Conservation (phyloP, 2,888 invertebrate genomes). For the Scaptomyza reducta region DNA sequence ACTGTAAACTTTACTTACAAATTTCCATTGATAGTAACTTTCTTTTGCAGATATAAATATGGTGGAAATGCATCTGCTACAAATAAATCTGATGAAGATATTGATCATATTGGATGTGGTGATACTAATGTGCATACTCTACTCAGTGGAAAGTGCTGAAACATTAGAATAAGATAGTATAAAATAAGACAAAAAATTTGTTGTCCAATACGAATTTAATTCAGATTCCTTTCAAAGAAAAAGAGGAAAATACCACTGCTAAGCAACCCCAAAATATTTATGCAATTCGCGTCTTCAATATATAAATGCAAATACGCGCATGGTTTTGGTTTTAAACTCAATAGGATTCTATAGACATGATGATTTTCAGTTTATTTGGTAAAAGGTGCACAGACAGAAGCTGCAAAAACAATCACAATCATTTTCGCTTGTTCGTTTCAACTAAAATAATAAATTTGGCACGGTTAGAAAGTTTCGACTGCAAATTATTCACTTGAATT, state of each 20-base stretch:
- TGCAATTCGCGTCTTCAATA: not conserved
- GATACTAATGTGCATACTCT: slow-evolving; percentile 38
- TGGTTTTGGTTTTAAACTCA: not conserved
- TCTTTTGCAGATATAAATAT: slow-evolving; percentile 24
- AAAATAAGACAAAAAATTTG: no score
- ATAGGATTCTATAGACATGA: not conserved
- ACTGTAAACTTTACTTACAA: not conserved
- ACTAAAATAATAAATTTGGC: not conserved
- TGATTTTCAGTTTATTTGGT: not conserved
- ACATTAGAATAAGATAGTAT: no score
- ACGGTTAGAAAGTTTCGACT: not conserved
- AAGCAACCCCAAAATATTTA: not conserved
- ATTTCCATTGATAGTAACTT: not conserved
- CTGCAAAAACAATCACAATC: not conserved
- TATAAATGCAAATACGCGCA: not conserved
- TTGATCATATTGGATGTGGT: slow-evolving; percentile 47
- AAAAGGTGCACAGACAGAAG: no score
- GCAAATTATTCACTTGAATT: not conserved
- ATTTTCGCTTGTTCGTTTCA: not conserved
- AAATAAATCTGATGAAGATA: slow-evolving; percentile 62
- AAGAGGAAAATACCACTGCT: not conserved
- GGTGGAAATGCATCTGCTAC: slow-evolving; percentile 50
- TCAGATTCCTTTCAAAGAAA: no score
- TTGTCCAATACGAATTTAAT: no score
- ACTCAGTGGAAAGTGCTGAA: not conserved